phyloP scores from a whole-genome alignment of 2,888 invertebrate species.

The Odontocolon sp. region DNA sequence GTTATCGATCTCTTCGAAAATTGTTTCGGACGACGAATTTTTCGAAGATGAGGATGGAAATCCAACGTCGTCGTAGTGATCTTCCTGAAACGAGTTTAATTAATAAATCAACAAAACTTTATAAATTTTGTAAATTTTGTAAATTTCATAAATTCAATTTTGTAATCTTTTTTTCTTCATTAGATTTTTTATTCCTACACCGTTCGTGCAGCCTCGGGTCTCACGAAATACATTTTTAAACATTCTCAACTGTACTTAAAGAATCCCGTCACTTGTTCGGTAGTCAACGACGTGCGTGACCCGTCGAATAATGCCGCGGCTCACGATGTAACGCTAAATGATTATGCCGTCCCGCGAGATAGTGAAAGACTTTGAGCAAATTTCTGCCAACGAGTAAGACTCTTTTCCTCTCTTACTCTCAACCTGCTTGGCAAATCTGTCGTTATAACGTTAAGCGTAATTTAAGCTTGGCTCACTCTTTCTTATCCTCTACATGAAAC shows the following conservation, averaged over 20 bases:
- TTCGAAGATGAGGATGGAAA: conserved; percentile 28
- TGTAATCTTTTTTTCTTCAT: not conserved
- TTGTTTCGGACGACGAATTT: conserved; percentile 1
- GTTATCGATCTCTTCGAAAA: conserved; percentile 35
- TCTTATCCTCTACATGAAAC: not conserved
- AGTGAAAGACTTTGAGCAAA: not conserved
- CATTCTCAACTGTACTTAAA: not conserved
- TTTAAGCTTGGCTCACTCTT: not conserved
- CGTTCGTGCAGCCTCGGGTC: not conserved
- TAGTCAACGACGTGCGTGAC: conserved; percentile 3
- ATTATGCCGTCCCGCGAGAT: conserved; percentile 11
- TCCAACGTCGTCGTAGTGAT: conserved; percentile 64
- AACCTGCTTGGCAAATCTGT: conserved; percentile 5
- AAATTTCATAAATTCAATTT: not conserved
- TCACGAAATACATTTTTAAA: not conserved
- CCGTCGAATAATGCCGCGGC: not conserved
- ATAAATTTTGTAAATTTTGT: not conserved
- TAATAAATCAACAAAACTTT: not conserved
- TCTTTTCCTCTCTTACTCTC: not conserved
- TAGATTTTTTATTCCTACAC: not conserved
- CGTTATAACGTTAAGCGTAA: conserved; percentile 28
- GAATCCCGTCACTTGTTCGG: not conserved
- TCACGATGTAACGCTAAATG: not conserved
- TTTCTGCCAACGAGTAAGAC: conserved; percentile 1
- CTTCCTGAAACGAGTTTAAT: conserved; percentile 55